Evolutionary conservation across 2,888 invertebrate genomes (phyloP).

Genomic region (Sicus ferrugineus): DNA sequence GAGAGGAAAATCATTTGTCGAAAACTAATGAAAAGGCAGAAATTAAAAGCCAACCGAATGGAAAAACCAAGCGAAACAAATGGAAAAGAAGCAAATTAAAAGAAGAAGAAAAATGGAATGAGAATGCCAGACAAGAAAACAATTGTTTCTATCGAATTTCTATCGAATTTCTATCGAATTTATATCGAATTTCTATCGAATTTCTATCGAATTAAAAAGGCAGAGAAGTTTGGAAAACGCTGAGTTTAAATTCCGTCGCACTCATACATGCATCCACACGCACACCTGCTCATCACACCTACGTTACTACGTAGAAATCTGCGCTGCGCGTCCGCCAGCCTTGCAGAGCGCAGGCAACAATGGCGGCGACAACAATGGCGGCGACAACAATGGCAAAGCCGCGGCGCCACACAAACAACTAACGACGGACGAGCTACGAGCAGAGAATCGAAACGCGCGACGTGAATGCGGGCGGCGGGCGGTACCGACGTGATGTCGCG

Average conservation of each 20-base stretch:
- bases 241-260: background rate
- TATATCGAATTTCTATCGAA: no score
- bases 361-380: conserved; percentile 9
- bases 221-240: background rate
- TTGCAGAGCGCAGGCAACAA: background rate
- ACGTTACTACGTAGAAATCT: background rate
- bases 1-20: conserved; percentile 5
- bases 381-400: background rate
- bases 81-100: no score
- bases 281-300: background rate
- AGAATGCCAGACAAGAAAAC: no score
- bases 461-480: background rate
- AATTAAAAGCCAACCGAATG: background rate
- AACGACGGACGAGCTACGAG: background rate
- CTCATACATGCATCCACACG: background rate
- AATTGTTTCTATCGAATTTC: no score
- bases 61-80: background rate
- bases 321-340: conserved; percentile 6
- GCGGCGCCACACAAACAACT: background rate
- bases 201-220: no score
- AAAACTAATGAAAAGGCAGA: conserved; percentile 1
- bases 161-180: no score
- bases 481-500: no score
- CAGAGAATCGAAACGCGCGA: background rate
- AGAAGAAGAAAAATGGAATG: no score